Evolutionary conservation across 2,113 vertebrate genomes (phyloP).

Genomic region (Mobula hypostoma): DNA sequence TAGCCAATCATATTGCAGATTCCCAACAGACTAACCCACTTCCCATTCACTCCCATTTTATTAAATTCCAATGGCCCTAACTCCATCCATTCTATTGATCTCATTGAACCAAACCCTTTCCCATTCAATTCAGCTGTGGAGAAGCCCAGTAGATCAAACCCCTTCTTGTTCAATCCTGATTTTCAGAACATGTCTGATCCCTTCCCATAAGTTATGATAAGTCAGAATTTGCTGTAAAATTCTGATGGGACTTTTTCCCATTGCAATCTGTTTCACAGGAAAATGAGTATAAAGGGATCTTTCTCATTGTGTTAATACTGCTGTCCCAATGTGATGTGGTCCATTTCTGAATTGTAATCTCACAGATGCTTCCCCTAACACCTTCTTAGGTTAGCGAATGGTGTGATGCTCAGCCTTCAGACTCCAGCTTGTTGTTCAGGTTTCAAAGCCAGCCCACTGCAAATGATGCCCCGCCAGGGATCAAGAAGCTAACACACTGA

Average conservation of each 20-base stretch:
- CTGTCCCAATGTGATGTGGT: background rate
- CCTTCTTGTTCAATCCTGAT: background rate
- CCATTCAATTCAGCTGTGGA: background rate
- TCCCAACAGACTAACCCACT: too few relatives aligned
- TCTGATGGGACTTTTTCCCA: background rate
- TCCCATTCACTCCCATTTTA: too few relatives aligned
- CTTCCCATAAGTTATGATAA: background rate
- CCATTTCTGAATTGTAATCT: background rate
- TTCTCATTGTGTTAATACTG: background rate
- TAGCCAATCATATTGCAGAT: too few relatives aligned
- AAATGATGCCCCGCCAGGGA: background rate
- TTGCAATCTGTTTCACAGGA: background rate
- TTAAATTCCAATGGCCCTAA: too few relatives aligned
- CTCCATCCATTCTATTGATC: too few relatives aligned
- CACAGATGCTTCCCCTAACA: background rate
- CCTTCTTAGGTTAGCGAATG: background rate
- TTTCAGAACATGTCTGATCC: background rate
- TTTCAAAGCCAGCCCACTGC: background rate
- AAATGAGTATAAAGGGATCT: background rate
- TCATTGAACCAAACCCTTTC: background rate
- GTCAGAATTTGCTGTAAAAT: background rate
- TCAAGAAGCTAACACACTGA: background rate
- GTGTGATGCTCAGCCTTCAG: background rate
- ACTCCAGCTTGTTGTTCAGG: background rate
- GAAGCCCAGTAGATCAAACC: background rate